Base-by-base conservation (phyloP, 2,113 vertebrate species). In the Embiotoca jacksoni region DNA sequence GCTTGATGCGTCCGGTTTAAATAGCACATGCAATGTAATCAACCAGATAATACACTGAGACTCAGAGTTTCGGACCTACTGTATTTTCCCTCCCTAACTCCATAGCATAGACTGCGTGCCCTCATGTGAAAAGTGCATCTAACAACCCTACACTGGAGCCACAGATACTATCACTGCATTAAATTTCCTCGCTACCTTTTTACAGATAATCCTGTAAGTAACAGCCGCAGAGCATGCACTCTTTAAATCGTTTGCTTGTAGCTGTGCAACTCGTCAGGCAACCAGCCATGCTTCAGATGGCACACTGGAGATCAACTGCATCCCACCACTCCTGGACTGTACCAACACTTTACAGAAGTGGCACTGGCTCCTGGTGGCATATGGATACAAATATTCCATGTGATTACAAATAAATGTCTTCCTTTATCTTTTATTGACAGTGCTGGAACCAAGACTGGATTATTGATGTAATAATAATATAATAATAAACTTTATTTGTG, bases 161-260 rank as follows among this genome's bases (percentile, higher is more conserved):
- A 73, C 55, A 71, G 63, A 82, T 75, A 78, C 60, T 55, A 78
- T 86, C 75, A 55, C 62, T 69, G 63, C 69, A 73, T 69, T 83
- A 78, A 83, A 80, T 81, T 65, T 80, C 65, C 67, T 72, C 31
- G 3, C 67, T 78, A 84, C 79, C 52, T 86, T 82, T 75, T 75
- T 44, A 78, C 58, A 81, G 67, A 78, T 84, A 84, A 80, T 84
- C 67, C 52, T 39, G 54, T 54, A 76, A 69, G 66, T 32, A 76
- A 72, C 76, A 79, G 70, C 75, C 79, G 75, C 67, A 85, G 67
- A 78, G 63, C 55, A 76, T 56, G 70, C 67, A 54, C 61, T 88
- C 61, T 80, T 79, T 83, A 78, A 77, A 83, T 80, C 49, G 78
- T 84, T 60, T 69, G 68, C 71, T 73, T 72, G 59, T 67, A 60